Percentiles rank a stretch among this genome's conserved stretches.
These are phyloP conservation scores for Leucozona laternaria DNA, from an alignment of 2,888 invertebrate genomes.

Conservation along the genomic window DNA sequence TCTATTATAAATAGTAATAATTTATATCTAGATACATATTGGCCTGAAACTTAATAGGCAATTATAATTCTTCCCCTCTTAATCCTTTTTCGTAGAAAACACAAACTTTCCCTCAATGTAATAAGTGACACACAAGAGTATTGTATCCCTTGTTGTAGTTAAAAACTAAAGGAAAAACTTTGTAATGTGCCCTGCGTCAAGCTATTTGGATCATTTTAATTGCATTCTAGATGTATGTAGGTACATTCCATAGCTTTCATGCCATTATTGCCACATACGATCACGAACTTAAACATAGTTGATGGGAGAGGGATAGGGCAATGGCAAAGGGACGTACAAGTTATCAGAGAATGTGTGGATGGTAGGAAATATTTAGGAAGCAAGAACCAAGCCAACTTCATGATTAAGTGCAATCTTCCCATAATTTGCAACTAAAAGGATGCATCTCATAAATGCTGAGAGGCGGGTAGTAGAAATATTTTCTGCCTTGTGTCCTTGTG, in stretches of 20 bases:
- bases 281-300: background rate
- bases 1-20: too few relatives aligned
- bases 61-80: too few relatives aligned
- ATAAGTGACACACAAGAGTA: background rate
- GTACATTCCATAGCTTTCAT: background rate
- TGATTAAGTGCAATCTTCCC: slow-evolving; percentile 5
- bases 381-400: background rate
- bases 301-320: background rate
- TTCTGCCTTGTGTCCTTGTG: background rate
- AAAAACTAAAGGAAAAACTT: background rate
- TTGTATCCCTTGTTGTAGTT: background rate
- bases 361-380: background rate
- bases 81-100: background rate
- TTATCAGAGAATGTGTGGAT: background rate
- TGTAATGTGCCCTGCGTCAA: background rate
- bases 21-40: too few relatives aligned
- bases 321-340: background rate
- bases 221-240: background rate
- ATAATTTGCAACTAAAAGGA: background rate
- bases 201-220: background rate
- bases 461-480: background rate
- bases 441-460: slow-evolving; percentile 4
- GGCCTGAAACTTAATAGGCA: too few relatives aligned
- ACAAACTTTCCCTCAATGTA: background rate
- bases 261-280: background rate